Conservation (phyloP, 2,797 vertebrate species). For the Hephaestus fuliginosus region DNA sequence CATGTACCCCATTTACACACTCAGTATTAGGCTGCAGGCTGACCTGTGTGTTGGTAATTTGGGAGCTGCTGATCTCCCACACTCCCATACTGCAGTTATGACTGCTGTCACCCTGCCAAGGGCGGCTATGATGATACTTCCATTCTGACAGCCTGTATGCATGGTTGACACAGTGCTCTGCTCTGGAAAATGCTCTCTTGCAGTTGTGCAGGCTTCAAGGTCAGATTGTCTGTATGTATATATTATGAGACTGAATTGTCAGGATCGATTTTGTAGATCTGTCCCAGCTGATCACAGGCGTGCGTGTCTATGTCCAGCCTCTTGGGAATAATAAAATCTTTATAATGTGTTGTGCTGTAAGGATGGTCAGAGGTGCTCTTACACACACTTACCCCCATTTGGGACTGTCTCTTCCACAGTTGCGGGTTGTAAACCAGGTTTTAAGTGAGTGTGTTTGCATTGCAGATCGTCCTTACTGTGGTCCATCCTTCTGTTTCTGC, state of each 20-base stretch:
- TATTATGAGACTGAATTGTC: slow-evolving; percentile 18
- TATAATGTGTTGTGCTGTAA: slow-evolving; percentile 20
- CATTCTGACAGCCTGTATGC: slow-evolving; percentile 14
- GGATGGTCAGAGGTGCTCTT: slow-evolving; percentile 15
- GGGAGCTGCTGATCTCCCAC: slow-evolving; percentile 56
- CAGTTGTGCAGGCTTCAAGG: slow-evolving; percentile 36
- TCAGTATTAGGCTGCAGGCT: slow-evolving; percentile 20
- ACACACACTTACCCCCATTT: background rate
- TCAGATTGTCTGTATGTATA: slow-evolving; percentile 8
- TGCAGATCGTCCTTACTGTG: background rate
- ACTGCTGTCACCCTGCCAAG: slow-evolving; percentile 36
- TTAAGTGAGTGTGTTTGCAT: background rate
- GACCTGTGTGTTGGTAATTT: slow-evolving; percentile 48
- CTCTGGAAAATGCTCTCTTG: slow-evolving; percentile 36
- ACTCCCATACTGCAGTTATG: slow-evolving; percentile 8
- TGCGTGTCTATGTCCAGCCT: slow-evolving; percentile 7
- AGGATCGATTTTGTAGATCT: slow-evolving; percentile 29
- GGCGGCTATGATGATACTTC: slow-evolving; percentile 18
- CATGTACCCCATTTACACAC: background rate
- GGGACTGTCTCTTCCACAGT: background rate
- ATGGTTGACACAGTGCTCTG: background rate
- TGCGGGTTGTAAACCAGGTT: background rate
- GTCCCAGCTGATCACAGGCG: slow-evolving; percentile 30
- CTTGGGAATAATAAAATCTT: slow-evolving; percentile 20
- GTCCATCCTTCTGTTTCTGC: background rate